Conservation (phyloP, 2,113 vertebrate genomes). For the Meriones unguiculatus region DNA sequence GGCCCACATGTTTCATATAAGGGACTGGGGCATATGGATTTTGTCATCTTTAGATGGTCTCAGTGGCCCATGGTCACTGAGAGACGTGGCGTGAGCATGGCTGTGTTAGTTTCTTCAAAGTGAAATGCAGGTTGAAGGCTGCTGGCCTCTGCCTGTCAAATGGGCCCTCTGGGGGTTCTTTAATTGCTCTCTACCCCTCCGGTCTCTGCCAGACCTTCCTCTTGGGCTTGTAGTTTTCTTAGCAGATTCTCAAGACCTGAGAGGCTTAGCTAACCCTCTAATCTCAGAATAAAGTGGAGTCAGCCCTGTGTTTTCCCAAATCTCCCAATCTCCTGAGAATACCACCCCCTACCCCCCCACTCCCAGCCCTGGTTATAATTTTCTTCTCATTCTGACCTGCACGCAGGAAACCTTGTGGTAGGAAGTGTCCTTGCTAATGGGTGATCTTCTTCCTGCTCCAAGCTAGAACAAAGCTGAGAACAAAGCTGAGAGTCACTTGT, state of each 20-base stretch:
- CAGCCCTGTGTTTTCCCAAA: not conserved
- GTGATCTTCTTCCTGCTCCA: not conserved
- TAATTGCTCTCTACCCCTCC: not conserved
- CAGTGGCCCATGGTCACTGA: not conserved
- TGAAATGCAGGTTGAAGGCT: not conserved
- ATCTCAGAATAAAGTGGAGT: not conserved
- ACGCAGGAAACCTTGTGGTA: not conserved
- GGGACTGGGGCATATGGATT: not conserved
- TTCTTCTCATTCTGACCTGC: not conserved
- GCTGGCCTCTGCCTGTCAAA: not conserved
- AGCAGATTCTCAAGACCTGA: not conserved
- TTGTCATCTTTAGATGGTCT: not conserved
- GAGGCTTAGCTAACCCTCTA: not conserved
- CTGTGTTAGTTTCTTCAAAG: not conserved
- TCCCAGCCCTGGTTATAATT: not conserved
- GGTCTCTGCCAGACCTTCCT: not conserved
- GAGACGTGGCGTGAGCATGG: not conserved
- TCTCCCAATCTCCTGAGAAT: not conserved
- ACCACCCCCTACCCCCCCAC: not conserved
- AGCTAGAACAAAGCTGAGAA: not conserved
- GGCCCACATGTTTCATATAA: not conserved
- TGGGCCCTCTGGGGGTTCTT: not conserved
- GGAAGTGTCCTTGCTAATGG: not conserved
- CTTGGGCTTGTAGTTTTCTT: not conserved
- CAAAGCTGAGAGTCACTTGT: not conserved